Percentiles rank a stretch among this genome's conserved stretches.
phyloP scores from a whole-genome alignment of 2,113 vertebrate genomes.

The Sula dactylatra region DNA sequence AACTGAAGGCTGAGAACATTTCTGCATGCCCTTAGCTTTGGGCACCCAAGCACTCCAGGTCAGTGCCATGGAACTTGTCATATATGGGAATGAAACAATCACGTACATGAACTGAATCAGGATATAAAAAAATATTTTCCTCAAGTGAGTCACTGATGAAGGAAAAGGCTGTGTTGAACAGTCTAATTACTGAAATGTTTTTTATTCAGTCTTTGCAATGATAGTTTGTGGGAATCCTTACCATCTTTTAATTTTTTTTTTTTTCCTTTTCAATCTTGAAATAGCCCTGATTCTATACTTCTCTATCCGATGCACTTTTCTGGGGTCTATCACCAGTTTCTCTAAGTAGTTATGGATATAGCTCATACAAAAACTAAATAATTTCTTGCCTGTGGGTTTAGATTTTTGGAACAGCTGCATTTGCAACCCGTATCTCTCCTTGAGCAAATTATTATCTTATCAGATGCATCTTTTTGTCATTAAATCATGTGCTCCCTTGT shows the following conservation, averaged over 20 bases:
- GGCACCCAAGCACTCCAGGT: background rate
- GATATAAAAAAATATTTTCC: background rate
- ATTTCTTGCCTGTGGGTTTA: conserved; percentile 54
- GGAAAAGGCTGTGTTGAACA: background rate
- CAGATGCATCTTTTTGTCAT: conserved; percentile 38
- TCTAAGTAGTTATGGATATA: background rate
- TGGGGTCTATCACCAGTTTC: background rate
- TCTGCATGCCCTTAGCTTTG: background rate
- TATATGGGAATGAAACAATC: background rate
- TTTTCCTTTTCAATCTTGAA: background rate
- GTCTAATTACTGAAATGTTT: background rate
- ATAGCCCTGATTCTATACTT: background rate
- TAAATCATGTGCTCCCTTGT: conserved; percentile 49
- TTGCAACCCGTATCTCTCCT: background rate
- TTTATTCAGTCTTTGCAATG: background rate
- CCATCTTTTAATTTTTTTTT: background rate
- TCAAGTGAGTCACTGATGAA: background rate
- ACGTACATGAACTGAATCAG: background rate
- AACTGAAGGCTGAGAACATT: background rate
- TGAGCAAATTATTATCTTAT: conserved; percentile 57
- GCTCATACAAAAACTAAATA: background rate
- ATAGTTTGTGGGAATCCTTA: background rate
- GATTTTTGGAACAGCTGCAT: conserved; percentile 55
- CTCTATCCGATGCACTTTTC: background rate
- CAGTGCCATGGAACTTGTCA: background rate